Evolutionary conservation across 2,113 vertebrate genomes (phyloP), one percentile per base, ranked within the genome.

Genomic region (Herpailurus yagouaroundi): DNA sequence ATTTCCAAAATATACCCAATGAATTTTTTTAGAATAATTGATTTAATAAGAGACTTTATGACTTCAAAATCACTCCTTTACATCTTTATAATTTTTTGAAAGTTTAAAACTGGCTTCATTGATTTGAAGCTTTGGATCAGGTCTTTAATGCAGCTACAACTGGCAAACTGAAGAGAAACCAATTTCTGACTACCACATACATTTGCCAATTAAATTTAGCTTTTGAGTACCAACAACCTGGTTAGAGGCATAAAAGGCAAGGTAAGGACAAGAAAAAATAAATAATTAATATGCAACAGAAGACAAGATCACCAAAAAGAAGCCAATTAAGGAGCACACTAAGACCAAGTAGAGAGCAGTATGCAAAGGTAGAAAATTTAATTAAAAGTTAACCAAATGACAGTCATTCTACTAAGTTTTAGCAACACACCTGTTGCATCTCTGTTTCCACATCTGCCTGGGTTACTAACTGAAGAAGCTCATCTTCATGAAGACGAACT

Each of bases 401-500:
- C 13, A 92, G 38, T 91, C 83, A 79, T 96, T 97, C 87, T 82
- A 73, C 90, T 48, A 89, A 45, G 55, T 92, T 79, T 87, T 86
- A 92, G 93, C 93, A 97, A 98, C 91, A 90, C 97, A 99, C 99
- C 99, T 99, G 99, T 95, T 99, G 99, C 97, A 99, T 98, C 73
- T 99, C 99, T 48, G 86, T 88, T 73, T 99, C 98, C 79, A 97
- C 95, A 45, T 99, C 98, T 41, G 98, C 96, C 94, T 98, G 98
- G 8, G 98, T 60, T 7, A 95, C 98, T 96, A 98, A 89, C 85
- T 94, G 98, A 82, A 99, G 98, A 90, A 99, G 98, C 98, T 99
- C 99, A 83, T 99, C 99, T 97, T 99, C 99, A 45, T 99, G 99
- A 97, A 98, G 99, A 93, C 98, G 99, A 96, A 98, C 98, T 94